Evolutionary conservation across 2,797 vertebrate species (phyloP), one percentile per base, ranked within the genome.

Genomic region (Centroberyx gerrardi): DNA sequence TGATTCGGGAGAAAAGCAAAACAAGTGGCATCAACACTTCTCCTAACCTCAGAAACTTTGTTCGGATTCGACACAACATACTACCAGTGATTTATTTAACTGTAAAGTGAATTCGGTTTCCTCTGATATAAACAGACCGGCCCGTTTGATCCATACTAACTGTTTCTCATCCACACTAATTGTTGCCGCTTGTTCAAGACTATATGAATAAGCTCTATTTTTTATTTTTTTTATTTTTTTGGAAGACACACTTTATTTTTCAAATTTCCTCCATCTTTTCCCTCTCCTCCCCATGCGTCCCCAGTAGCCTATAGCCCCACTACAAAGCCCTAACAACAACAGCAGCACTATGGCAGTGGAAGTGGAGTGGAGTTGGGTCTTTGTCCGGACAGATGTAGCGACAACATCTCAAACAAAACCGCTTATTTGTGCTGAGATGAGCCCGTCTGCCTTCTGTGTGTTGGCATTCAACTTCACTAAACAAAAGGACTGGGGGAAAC

Each of bases 321-420:
- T 27, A 54, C 64, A 84, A 83, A 80, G 68, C 65, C 61, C 65
- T 86, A 90, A 86, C 93, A 91, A 93, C 95, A 95, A 92, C 95
- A 94, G 92, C 94, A 91, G 91, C 90, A 89, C 92, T 91, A 93
- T 93, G 91, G 94, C 92, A 86, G 92, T 94, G 93, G 95, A 96
- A 95, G 94, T 94, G 95, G 94, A 96, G 94, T 90, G 87, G 84
- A 92, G 94, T 95, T 84, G 83, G 71, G 90, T 92, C 96, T 96
- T 97, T 97, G 96, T 97, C 93, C 90, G 79, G 92, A 90, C 88
- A 90, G 92, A 93, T 96, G 96, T 96, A 95, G 93, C 86, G 94
- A 95, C 96, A 97, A 96, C 94, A 95, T 93, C 92, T 90, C 94
- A 94, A 95, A 97, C 95, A 96, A 95, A 96, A 94, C 87, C 93